These are phyloP conservation scores for Murina feae DNA, from an alignment of 2,113 vertebrate species.

Conservation along the genomic window DNA sequence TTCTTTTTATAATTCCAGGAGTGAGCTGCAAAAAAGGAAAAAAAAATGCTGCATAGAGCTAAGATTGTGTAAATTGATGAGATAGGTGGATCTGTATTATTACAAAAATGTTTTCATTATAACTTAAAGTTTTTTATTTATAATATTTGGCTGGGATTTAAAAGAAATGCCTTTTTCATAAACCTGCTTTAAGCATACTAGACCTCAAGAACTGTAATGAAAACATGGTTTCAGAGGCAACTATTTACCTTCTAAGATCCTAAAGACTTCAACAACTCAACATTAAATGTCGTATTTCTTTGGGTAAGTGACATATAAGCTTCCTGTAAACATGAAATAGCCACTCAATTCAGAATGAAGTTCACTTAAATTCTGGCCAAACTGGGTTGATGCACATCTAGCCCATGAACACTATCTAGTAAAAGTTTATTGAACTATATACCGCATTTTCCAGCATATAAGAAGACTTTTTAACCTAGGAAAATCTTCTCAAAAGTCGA, in stretches of 20 bases:
- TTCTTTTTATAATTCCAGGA: not conserved
- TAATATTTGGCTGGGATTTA: not conserved
- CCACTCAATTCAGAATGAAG: not conserved
- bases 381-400: not conserved
- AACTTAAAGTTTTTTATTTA: constrained; percentile 15
- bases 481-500: no score
- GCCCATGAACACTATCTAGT: not conserved
- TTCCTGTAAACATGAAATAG: not conserved
- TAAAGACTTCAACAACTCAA: constrained; percentile 7
- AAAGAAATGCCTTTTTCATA: not conserved
- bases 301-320: not conserved
- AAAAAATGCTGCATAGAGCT: not conserved
- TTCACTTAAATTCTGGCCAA: not conserved
- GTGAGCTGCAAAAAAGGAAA: not conserved
- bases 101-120: not conserved
- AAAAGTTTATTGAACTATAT: not conserved
- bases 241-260: not conserved
- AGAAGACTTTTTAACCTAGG: no score
- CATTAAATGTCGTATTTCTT: not conserved
- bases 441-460: no score
- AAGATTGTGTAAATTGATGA: not conserved
- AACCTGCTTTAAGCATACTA: not conserved
- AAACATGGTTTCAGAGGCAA: not conserved
- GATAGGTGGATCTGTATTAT: not conserved
- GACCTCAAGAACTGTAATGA: not conserved